A percentile compares a stretch with the other conserved stretches of the same genome.
Conservation (phyloP, 2,797 vertebrate species). For the Neosilurus mollespiculum region DNA sequence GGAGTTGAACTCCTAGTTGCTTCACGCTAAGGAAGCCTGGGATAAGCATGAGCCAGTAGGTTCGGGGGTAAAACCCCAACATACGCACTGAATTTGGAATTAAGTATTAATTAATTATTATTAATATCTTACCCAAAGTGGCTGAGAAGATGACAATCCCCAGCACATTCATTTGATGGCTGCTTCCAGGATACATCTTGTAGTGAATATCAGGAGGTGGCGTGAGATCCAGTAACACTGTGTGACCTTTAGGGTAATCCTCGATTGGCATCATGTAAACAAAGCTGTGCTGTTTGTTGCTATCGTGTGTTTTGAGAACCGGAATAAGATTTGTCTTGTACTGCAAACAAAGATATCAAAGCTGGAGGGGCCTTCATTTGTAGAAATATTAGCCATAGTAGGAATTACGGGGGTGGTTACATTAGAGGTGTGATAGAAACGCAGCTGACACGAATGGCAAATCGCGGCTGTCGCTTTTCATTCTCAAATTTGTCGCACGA, state of each 20-base stretch:
- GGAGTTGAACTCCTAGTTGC: too few relatives aligned
- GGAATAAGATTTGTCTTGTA: conserved; percentile 83
- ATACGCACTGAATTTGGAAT: too few relatives aligned
- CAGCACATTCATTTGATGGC: conserved; percentile 88
- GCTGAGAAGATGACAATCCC: conserved; percentile 91
- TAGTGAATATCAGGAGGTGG: conserved; percentile 79
- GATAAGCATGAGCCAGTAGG: too few relatives aligned
- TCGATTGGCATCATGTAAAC: conserved; percentile 81
- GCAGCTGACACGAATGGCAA: too few relatives aligned
- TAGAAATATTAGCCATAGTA: neutral
- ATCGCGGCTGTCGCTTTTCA: too few relatives aligned
- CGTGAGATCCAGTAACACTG: conserved; percentile 81
- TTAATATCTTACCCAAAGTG: conserved; percentile 77
- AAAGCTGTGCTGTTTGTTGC: conserved; percentile 70
- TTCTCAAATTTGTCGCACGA: too few relatives aligned
- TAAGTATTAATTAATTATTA: too few relatives aligned
- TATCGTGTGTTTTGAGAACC: conserved; percentile 70
- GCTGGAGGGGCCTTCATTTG: neutral
- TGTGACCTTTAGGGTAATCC: conserved; percentile 69
- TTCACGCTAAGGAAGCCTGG: too few relatives aligned
- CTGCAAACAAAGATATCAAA: conserved; percentile 62
- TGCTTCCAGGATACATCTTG: conserved; percentile 79
- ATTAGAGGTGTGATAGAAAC: too few relatives aligned
- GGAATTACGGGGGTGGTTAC: too few relatives aligned
- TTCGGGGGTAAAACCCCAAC: too few relatives aligned